These are phyloP conservation scores for Lithophane ornitopus DNA, from an alignment of 2,888 invertebrate genomes.

Conservation along the genomic window DNA sequence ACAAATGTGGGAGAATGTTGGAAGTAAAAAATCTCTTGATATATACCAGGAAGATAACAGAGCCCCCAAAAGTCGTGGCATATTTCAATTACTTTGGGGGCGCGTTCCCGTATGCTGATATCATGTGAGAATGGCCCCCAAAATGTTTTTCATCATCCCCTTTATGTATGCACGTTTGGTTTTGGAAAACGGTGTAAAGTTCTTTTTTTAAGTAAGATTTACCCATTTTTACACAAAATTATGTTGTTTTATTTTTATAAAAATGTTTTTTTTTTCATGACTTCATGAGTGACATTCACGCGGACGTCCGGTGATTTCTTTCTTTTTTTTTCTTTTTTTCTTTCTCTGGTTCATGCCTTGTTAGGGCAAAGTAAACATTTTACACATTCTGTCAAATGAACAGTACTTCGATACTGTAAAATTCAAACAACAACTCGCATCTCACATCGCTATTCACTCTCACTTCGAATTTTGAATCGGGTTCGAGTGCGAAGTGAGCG, in stretches of 20 bases:
- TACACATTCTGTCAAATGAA: background rate
- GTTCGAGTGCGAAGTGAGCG: too few relatives aligned
- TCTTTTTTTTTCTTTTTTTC: too few relatives aligned
- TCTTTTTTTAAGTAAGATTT: background rate
- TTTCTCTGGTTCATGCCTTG: background rate
- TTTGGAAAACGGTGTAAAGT: constrained; percentile 13
- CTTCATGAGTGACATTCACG: too few relatives aligned
- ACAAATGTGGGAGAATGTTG: constrained; percentile 33
- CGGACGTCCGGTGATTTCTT: background rate
- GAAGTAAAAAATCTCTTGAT: constrained; percentile 44
- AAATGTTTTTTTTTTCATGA: background rate
- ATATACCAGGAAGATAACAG: constrained; percentile 45
- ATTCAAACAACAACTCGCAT: too few relatives aligned
- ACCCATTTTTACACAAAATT: background rate
- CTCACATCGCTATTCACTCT: too few relatives aligned
- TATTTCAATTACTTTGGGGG: constrained; percentile 62
- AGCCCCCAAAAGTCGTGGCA: constrained; percentile 48
- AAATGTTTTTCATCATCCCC: constrained; percentile 41
- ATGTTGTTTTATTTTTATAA: background rate
- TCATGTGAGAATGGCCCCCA: constrained; percentile 47
- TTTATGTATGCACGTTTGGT: constrained; percentile 30
- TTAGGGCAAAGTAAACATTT: background rate
- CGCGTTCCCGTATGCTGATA: constrained; percentile 39
- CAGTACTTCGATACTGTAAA: too few relatives aligned
- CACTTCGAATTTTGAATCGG: too few relatives aligned